These are phyloP conservation scores for Helostoma temminkii DNA, from an alignment of 2,797 vertebrate species.

Conservation along the genomic window DNA sequence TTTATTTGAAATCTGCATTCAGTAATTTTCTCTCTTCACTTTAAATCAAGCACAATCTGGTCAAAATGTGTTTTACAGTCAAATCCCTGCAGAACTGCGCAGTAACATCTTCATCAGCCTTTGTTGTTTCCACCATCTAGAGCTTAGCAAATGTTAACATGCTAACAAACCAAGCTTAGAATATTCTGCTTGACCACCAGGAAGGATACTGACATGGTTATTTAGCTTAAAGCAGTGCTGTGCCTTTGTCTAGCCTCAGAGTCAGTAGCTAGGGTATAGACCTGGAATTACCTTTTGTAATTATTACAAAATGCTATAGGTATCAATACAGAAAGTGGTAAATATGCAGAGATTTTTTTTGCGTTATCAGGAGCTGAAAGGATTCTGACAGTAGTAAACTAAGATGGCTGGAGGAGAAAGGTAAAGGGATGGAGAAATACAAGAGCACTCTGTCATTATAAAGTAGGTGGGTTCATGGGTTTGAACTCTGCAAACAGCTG, in stretches of 20 bases:
- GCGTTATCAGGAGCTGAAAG: constrained; percentile 15
- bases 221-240: not conserved
- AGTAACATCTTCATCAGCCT: no score
- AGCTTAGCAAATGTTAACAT: not conserved
- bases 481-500: constrained; percentile 21
- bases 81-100: no score
- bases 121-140: no score
- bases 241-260: not conserved
- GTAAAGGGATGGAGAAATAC: constrained; percentile 32
- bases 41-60: no score
- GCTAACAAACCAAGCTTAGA: not conserved
- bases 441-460: constrained; percentile 38
- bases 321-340: not conserved
- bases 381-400: not conserved
- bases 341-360: not conserved
- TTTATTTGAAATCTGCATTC: no score
- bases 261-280: no score
- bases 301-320: no score
- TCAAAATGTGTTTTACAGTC: no score
- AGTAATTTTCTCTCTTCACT: no score
- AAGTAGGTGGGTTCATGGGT: constrained; percentile 40
- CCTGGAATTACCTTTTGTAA: no score
- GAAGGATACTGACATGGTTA: not conserved
- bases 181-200: not conserved
- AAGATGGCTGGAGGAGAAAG: constrained; percentile 15